These are phyloP conservation scores for Salvelinus namaycush DNA, from an alignment of 2,113 vertebrate genomes.

Conservation along the genomic window DNA sequence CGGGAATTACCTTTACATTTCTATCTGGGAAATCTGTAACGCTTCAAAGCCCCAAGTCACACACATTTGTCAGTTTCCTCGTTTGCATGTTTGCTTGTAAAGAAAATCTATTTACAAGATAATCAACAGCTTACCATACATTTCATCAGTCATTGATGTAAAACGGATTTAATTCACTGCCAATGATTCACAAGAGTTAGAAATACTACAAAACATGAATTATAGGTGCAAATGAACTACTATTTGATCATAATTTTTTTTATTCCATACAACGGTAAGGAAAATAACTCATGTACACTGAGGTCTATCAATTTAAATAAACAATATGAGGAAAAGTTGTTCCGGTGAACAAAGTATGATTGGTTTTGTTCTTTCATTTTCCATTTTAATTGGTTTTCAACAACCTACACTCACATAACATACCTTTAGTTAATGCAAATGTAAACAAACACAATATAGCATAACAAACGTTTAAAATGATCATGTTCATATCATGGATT, in stretches of 20 bases:
- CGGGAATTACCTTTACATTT: too few species aligned
- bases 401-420: too few species aligned
- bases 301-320: too few species aligned
- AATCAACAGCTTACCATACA: constrained; percentile 30
- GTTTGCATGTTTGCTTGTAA: constrained; percentile 22
- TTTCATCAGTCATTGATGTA: constrained; percentile 25
- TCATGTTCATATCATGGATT: too few species aligned
- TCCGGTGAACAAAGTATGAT: neutral
- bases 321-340: too few species aligned
- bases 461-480: too few species aligned
- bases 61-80: neutral
- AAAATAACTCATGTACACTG: neutral
- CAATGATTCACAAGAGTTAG: constrained; percentile 19
- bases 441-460: too few species aligned
- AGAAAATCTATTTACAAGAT: neutral
- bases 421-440: too few species aligned
- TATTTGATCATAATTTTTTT: neutral
- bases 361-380: neutral
- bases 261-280: neutral
- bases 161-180: neutral
- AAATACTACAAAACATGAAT: constrained; percentile 33
- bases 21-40: too few species aligned
- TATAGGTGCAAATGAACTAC: constrained; percentile 25
- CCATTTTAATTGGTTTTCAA: too few species aligned
- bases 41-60: neutral